Percentiles rank a stretch among this genome's conserved stretches.
These are phyloP conservation scores for Drosophila mayaguana DNA, from an alignment of 2,888 invertebrate genomes.

Conservation along the genomic window DNA sequence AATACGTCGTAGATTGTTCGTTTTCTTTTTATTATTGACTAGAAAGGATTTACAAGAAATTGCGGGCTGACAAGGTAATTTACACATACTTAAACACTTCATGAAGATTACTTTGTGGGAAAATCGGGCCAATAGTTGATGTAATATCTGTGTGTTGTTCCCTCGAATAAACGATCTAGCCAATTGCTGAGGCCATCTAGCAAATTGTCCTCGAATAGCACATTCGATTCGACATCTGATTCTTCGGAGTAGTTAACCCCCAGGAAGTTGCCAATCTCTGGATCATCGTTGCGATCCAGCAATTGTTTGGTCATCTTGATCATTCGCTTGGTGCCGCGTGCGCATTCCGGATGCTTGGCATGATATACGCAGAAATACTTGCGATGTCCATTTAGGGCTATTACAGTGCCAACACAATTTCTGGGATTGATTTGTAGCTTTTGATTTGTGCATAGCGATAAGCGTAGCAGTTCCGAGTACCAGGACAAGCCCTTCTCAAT, in stretches of 20 bases:
- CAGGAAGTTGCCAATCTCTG: constrained; percentile 94
- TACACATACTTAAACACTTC: constrained; percentile 34
- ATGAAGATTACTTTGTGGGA: constrained; percentile 89
- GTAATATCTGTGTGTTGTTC: constrained; percentile 97
- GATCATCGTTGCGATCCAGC: constrained; percentile 87
- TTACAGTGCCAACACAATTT: constrained; percentile 98
- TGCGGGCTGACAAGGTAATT: constrained; percentile 39
- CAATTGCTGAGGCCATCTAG: constrained; percentile 97
- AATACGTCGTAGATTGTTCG: constrained; percentile 17
- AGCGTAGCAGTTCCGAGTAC: constrained; percentile 95
- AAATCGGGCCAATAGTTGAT: constrained; percentile 99
- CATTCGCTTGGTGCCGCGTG: constrained; percentile 90
- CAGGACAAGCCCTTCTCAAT: constrained; percentile 96
- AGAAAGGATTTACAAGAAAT: constrained; percentile 54
- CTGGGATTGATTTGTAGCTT: constrained; percentile 96
- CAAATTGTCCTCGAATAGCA: constrained; percentile 90
- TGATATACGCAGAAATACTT: constrained; percentile 99
- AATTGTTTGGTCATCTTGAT: constrained; percentile 89
- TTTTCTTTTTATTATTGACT: constrained; percentile 53
- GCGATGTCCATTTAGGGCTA: constrained; percentile 97
- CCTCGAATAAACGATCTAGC: constrained; percentile 98
- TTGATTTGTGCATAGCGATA: constrained; percentile 93
- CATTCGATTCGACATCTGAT: constrained; percentile 86
- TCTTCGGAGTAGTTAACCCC: constrained; percentile 91
- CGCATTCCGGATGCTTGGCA: constrained; percentile 95